These are phyloP conservation scores for Percina caprodes DNA, from an alignment of 2,113 vertebrate genomes.

Conservation along the genomic window DNA sequence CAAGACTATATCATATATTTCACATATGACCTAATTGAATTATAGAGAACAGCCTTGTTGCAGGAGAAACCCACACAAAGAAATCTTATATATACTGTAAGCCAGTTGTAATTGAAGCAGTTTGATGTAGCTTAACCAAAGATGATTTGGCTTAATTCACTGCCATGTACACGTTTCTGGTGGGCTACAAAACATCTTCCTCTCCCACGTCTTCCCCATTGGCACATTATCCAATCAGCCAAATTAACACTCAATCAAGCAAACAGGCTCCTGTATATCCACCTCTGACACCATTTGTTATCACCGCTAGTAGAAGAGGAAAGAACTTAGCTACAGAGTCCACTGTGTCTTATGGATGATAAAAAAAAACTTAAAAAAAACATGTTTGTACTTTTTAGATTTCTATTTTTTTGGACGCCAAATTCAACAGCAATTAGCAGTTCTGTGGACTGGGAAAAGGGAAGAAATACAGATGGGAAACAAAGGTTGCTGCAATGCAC, in stretches of 20 bases:
- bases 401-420: neutral
- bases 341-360: neutral
- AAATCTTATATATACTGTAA: slow-evolving; percentile 47
- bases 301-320: neutral
- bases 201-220: too few species aligned
- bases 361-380: neutral
- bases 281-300: too few species aligned
- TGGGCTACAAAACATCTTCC: too few species aligned
- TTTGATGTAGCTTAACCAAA: slow-evolving; percentile 47
- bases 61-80: slow-evolving; percentile 28
- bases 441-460: neutral
- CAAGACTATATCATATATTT: slow-evolving; percentile 40
- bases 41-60: slow-evolving; percentile 42
- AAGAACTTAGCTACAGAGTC: too few species aligned
- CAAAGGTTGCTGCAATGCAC: neutral
- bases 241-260: neutral
- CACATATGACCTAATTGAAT: slow-evolving; percentile 45
- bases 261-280: neutral
- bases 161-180: neutral
- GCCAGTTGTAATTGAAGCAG: slow-evolving; percentile 58
- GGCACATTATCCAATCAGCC: too few species aligned
- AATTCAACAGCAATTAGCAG: neutral
- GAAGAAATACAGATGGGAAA: neutral
- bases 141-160: slow-evolving; percentile 1
- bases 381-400: neutral